Evolutionary conservation across 2,888 invertebrate genomes (phyloP), one percentile per base, ranked within the genome.

Genomic region (Morpho achilles): DNA sequence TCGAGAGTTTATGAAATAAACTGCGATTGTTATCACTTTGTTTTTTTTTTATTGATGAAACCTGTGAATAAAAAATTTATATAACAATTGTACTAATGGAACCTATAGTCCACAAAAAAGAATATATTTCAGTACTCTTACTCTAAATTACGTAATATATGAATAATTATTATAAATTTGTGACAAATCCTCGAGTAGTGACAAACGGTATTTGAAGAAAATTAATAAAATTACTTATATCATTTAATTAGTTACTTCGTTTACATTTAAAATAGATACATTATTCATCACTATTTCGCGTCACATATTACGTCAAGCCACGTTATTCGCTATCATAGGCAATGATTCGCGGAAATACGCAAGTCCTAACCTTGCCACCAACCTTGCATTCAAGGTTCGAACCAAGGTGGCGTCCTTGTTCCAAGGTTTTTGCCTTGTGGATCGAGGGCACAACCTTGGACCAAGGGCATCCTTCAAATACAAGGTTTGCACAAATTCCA

Each of bases 381-480:
- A 72, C 71, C 71, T 71, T 69, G 66, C 46, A 16, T 50, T 48
- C 64, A 65, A 67, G 67, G 69, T 62, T 60, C 44, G 55, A 58
- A 53, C 62, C 70, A 75, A 71, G 54, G 62, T 69, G 50, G 50
- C 50, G 63, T 63, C 59, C 63, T 58, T 46, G 32, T 47, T 41
- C 58, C 51, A 61, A 61, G 61, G 61, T 58, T 47, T 52, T 50
- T 57, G 60, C 78, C 77, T 77, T 67, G 69, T 5, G 3, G 66
- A 53, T 68, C 70, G 69, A 69, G 73, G 68, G 58, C 58, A 57
- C 52, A 64, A 64, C 80, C 80, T 79, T 72, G 69, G 41, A 32
- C 45, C 55, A 59, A 72, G 69, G 76, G 67, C 70, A 52, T 58
- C 71, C 72, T 67, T 67, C 47, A 56, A 32, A n/a, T 32, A 32